Percentiles rank a stretch among this genome's conserved stretches.
These are phyloP conservation scores for Drosophila carrolli DNA, from an alignment of 1,140 invertebrate genomes.

Conservation along the genomic window DNA sequence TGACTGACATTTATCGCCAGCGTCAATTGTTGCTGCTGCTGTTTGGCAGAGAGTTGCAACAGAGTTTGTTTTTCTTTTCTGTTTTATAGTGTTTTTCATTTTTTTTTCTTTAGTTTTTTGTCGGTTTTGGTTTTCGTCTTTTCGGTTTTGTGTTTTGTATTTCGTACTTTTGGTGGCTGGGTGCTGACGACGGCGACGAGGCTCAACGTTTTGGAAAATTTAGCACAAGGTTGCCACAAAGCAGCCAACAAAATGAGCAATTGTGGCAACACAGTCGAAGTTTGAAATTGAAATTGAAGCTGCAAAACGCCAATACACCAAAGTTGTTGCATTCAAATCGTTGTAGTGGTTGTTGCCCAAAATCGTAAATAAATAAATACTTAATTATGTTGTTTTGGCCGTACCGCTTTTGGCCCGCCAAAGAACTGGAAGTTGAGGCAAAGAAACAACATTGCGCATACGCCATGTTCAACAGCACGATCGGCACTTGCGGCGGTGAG, in stretches of 20 bases:
- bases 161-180: constrained; percentile 48
- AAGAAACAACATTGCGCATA: constrained; percentile 64
- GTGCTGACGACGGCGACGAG: constrained; percentile 27
- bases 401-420: constrained; percentile 62
- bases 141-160: constrained; percentile 29
- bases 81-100: constrained; percentile 30
- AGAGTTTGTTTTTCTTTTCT: constrained; percentile 45
- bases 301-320: constrained; percentile 57
- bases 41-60: constrained; percentile 53
- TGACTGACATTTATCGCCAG: constrained; percentile 81
- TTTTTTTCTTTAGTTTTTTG: constrained; percentile 34
- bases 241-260: constrained; percentile 76
- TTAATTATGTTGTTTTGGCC: constrained; percentile 80
- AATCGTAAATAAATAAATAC: constrained; percentile 83
- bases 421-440: constrained; percentile 67
- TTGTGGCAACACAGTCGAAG: constrained; percentile 71
- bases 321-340: constrained; percentile 43
- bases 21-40: constrained; percentile 45
- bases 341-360: constrained; percentile 69
- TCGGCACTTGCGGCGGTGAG: constrained; percentile 25
- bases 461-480: constrained; percentile 65
- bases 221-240: constrained; percentile 76
- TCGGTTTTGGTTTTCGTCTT: constrained; percentile 24
- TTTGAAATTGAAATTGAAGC: constrained; percentile 60
- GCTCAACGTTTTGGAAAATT: constrained; percentile 82